Conservation (phyloP, 2,797 vertebrate species). For the Hylomyscus alleni region DNA sequence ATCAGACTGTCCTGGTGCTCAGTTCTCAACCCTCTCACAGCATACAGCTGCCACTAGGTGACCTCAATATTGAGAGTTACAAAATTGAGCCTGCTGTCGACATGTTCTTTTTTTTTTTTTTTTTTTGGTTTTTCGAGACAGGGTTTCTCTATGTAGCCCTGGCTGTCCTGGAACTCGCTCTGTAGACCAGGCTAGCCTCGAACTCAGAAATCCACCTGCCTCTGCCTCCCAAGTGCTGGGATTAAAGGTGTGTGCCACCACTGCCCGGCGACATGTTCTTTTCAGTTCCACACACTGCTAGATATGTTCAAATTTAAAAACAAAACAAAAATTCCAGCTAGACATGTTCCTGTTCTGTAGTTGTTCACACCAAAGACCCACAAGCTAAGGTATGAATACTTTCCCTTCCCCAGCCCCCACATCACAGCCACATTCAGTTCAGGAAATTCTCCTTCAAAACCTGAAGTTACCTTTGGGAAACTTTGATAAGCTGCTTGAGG, state of each 20-base stretch:
- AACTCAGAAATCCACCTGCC: no score
- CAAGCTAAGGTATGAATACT: not conserved
- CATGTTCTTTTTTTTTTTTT: not conserved
- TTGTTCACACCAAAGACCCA: not conserved
- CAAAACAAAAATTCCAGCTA: not conserved
- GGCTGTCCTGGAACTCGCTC: no score
- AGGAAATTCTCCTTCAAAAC: not conserved
- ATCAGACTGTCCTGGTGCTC: not conserved
- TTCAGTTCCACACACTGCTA: not conserved
- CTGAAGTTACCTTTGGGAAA: not conserved
- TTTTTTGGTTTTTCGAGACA: no score
- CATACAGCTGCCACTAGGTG: not conserved
- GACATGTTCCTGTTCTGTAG: not conserved
- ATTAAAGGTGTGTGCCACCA: no score
- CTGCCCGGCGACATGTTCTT: not conserved
- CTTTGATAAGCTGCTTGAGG: not conserved
- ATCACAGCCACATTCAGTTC: not conserved
- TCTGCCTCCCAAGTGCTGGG: no score
- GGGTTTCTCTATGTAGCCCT: no score
- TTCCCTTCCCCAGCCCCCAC: no score
- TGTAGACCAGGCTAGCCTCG: no score
- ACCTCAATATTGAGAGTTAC: conserved; percentile 19
- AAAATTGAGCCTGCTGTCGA: not conserved
- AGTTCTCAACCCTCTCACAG: not conserved
- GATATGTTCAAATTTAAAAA: not conserved